Conservation (phyloP, 2,888 invertebrate species). For the Linyphia triangularis region DNA sequence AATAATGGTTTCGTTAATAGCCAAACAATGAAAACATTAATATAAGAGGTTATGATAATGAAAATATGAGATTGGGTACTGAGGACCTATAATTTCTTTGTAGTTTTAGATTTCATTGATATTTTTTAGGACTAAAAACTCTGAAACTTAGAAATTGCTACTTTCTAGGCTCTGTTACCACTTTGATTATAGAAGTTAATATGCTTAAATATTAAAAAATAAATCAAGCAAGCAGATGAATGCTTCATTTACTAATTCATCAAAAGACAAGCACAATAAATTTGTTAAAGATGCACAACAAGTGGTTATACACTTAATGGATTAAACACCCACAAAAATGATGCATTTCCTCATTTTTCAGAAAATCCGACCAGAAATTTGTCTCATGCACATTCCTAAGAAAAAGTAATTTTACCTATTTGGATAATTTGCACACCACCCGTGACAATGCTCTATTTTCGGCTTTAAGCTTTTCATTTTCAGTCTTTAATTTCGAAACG, state of each 20-base stretch:
- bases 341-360: constrained; percentile 28
- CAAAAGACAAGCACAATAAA: constrained; percentile 44
- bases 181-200: too few species aligned
- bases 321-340: constrained; percentile 2
- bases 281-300: constrained; percentile 24
- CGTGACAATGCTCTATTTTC: constrained; percentile 98
- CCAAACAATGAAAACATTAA: too few species aligned
- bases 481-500: constrained; percentile 91
- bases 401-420: constrained; percentile 79
- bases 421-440: constrained; percentile 98
- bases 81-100: too few species aligned
- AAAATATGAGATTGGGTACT: too few species aligned
- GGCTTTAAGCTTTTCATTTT: constrained; percentile 97
- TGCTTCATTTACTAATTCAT: background rate
- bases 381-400: constrained; percentile 73
- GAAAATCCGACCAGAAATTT: constrained; percentile 30
- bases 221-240: background rate
- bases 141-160: too few species aligned
- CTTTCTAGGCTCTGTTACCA: too few species aligned
- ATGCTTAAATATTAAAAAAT: background rate
- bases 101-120: too few species aligned
- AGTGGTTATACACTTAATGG: constrained; percentile 24
- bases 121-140: too few species aligned
- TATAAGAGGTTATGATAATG: too few species aligned
- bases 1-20: too few species aligned